A percentile compares a stretch with the other conserved stretches of the same genome.
Conservation (phyloP, 2,113 vertebrate species). For the Gallinago paraguaiae region DNA sequence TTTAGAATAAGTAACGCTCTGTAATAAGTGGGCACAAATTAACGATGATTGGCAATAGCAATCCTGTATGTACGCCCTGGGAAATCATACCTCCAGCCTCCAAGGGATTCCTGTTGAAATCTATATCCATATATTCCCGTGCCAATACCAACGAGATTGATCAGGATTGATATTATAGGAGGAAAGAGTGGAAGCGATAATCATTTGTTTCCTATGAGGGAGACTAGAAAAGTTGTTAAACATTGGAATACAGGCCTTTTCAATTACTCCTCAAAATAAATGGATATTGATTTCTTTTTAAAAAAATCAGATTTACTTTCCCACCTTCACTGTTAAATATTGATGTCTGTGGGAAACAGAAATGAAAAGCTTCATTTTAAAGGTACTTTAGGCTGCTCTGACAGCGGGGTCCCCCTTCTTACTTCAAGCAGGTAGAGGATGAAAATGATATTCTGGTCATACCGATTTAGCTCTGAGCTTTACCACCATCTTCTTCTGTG, state of each 20-base stretch:
- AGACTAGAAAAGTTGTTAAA: constrained; percentile 67
- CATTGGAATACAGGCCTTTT: constrained; percentile 60
- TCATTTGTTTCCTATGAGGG: constrained; percentile 57
- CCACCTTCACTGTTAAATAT: constrained; percentile 70
- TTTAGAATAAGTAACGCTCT: constrained; percentile 66
- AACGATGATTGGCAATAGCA: constrained; percentile 67
- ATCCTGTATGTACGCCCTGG: constrained; percentile 45
- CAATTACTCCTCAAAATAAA: constrained; percentile 67
- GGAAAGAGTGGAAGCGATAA: neutral
- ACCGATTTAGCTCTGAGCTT: neutral
- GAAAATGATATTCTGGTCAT: neutral
- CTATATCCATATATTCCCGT: constrained; percentile 32
- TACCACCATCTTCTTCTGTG: neutral
- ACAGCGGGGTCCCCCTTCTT: constrained; percentile 35
- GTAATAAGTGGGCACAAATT: constrained; percentile 70
- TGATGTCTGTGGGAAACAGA: constrained; percentile 68
- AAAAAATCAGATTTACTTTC: constrained; percentile 66
- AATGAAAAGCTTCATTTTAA: constrained; percentile 58
- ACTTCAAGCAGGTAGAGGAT: neutral
- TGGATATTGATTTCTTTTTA: constrained; percentile 56
- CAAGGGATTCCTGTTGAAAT: constrained; percentile 51
- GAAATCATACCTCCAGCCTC: constrained; percentile 53
- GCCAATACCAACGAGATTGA: constrained; percentile 52
- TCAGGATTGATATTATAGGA: constrained; percentile 57
- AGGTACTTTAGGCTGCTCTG: constrained; percentile 49